phyloP scores from a whole-genome alignment of 1,140 invertebrate species.

The Sarcophaga peregrina region DNA sequence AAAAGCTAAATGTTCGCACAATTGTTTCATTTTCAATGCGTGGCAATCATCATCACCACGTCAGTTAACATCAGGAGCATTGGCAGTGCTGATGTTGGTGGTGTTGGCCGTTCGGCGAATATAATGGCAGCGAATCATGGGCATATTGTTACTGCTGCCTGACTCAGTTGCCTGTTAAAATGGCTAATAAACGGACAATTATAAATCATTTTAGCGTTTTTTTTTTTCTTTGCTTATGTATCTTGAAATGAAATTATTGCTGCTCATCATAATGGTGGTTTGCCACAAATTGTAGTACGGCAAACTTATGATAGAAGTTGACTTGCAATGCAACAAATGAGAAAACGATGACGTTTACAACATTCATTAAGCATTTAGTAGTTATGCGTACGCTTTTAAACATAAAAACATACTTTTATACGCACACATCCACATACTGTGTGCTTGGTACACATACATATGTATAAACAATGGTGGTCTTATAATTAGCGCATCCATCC shows the following conservation, averaged over 20 bases:
- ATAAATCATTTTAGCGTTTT: constrained; percentile 31
- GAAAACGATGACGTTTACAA: background rate
- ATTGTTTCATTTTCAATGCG: background rate
- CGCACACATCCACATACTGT: too few species aligned
- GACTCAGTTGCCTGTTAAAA: background rate
- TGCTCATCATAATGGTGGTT: background rate
- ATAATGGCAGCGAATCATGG: background rate
- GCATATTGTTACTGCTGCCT: too few species aligned
- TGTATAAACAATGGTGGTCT: too few species aligned
- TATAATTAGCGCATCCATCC: too few species aligned
- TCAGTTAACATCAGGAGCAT: background rate
- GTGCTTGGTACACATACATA: too few species aligned
- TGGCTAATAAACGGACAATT: constrained; percentile 37
- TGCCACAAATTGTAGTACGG: too few species aligned
- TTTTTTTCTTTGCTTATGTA: background rate
- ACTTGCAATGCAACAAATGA: too few species aligned
- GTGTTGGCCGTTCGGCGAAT: background rate
- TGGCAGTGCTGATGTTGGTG: background rate
- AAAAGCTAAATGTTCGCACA: constrained; percentile 9
- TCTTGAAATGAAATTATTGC: background rate
- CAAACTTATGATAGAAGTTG: too few species aligned
- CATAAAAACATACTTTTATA: background rate
- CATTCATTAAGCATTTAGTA: constrained; percentile 25
- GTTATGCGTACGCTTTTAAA: constrained; percentile 15
- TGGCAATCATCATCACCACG: background rate